Evolutionary conservation across 2,113 vertebrate species (phyloP), one percentile per base, ranked within the genome.

Genomic region (Cygnus atratus): DNA sequence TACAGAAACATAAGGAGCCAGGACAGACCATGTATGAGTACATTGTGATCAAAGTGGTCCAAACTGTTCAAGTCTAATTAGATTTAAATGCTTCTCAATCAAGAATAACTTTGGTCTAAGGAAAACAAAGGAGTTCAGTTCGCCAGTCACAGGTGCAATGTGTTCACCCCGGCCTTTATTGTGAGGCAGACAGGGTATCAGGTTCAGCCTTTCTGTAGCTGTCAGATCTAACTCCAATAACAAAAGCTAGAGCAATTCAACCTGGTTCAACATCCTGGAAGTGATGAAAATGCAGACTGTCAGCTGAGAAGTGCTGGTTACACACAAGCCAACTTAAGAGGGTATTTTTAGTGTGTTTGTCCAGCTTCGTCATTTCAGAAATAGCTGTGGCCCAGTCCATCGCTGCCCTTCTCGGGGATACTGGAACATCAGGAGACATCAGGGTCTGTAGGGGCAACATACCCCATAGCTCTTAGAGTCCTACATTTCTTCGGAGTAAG

Each of bases 291-390:
- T 65, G 54, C 73, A 94, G 20, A 31, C 57, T 88, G 85, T 72
- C 88, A 94, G 68, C 76, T 77, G 16, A 93, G 75, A 80, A 57
- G 65, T 25, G 62, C 68, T 72, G 35, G 63, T 81, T 88, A 90
- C 73, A 81, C 62, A 61, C 46, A 77, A 78, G 52, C 39, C 33
- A 86, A 72, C 62, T 44, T 58, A 5, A 78, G 52, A 92, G 67
- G 26, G 39, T 88, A 96, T 88, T 95, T 96, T 95, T 84, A 89
- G 87, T 55, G 48, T 35, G 33, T 89, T 88, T 79, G 66, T 68
- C 80, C 78, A 89, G 70, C 58, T 73, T 48, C 0, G 4, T 89
- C 20, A 68, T 82, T 87, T 89, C 80, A 75, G 81, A 75, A 68
- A 44, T 14, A 92, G 70, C 70, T 78, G 16, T 0, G 0, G 61